Base-by-base conservation (phyloP, 1,140 invertebrate genomes). In the Asobara japonica region DNA sequence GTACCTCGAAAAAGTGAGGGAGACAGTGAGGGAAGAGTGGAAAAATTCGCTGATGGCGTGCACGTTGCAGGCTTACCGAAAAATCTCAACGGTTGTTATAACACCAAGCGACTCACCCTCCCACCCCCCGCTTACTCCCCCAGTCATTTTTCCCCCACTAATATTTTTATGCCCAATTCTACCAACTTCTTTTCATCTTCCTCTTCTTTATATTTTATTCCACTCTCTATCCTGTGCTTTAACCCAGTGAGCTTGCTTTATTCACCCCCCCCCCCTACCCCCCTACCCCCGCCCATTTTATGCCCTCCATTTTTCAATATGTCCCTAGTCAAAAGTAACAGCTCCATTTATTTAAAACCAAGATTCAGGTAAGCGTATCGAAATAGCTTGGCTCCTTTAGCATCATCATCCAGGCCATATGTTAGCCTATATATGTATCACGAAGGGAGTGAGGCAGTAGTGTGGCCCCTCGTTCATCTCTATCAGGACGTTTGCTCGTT, bases 401-500 rank as follows among this genome's bases (percentile, higher is more conserved):
- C 51, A 25, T 56, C 22, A 56, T 56, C 51, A 56, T 56, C 51
- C 51, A 56, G 18, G n/a, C 22, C 51, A 11, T 56, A 56, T 18
- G 51, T 56, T 56, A 25, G 51, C 4, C 11, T 48, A 45, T 33
- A 41, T 71, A 41, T 62, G 61, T 71, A 65, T 65, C 18, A 62
- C 25, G 29, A 48, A 48, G 41, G n/a, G n/a, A n/a, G 41, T 45
- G 41, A 45, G 2, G 31, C 27, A 48, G 31, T 56, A 62, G 60
- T 60, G 16, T 60, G 60, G 4, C 31, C 27, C 16, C 25, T 71
- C 69, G 41, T 71, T 41, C 30, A 71, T 71, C 69, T 71, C 29
- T 29, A 71, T 71, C 69, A 71, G 62, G 69, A 65, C 69, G 56
- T 71, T 65, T 30, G 64, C 61, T 30, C 61, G 69, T 71, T 71